phyloP scores from a whole-genome alignment of 2,888 invertebrate genomes.

The Deilephila porcellus region DNA sequence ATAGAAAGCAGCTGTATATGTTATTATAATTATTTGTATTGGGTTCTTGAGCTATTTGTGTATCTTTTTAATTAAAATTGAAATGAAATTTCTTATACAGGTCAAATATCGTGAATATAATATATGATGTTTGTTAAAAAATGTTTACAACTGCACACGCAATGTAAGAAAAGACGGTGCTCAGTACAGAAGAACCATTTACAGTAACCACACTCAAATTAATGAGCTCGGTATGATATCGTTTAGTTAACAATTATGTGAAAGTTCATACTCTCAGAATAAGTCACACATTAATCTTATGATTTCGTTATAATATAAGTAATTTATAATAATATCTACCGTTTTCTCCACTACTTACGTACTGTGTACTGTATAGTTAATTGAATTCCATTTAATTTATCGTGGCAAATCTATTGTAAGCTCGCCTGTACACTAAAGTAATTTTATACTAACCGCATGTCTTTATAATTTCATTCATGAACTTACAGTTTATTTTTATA shows the following conservation, averaged over 20 bases:
- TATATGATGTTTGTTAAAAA: slow-evolving; percentile 32
- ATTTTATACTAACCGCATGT: slow-evolving; percentile 26
- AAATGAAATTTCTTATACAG: slow-evolving; percentile 8
- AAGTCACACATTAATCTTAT: slow-evolving; percentile 48
- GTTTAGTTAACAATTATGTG: slow-evolving; percentile 48
- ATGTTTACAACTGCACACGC: slow-evolving; percentile 48
- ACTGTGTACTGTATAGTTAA: slow-evolving; percentile 30
- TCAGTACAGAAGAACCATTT: slow-evolving; percentile 46
- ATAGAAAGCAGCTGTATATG: slow-evolving; percentile 15
- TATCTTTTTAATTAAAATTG: slow-evolving; percentile 8
- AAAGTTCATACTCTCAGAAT: slow-evolving; percentile 52
- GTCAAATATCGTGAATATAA: slow-evolving; percentile 31
- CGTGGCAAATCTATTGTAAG: not conserved
- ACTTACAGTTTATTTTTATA: slow-evolving; percentile 5
- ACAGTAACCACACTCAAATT: slow-evolving; percentile 51
- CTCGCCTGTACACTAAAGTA: not conserved
- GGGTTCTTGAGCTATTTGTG: not conserved
- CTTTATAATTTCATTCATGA: slow-evolving; percentile 25
- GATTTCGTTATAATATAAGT: slow-evolving; percentile 33
- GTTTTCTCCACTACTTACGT: slow-evolving; percentile 30
- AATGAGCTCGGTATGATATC: slow-evolving; percentile 43
- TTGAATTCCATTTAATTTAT: slow-evolving; percentile 28
- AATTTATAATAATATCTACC: slow-evolving; percentile 30
- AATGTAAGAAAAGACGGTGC: slow-evolving; percentile 44
- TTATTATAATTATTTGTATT: slow-evolving; percentile 13